A percentile compares a stretch with the other conserved stretches of the same genome.
Evolutionary conservation across 2,113 vertebrate genomes (phyloP).

Genomic region (Boleophthalmus pectinirostris): DNA sequence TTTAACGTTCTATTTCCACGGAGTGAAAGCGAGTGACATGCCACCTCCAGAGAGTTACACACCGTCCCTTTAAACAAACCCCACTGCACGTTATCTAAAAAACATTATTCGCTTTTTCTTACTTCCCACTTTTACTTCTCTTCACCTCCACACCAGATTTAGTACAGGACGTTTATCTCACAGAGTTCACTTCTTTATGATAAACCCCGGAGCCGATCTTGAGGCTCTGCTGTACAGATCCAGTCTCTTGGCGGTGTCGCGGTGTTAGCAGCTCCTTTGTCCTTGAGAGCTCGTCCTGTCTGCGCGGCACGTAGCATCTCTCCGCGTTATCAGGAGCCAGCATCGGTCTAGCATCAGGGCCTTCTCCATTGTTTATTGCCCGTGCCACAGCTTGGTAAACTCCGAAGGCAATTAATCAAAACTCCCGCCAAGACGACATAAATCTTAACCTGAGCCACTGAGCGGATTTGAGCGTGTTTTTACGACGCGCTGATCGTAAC

Average conservation of each 20-base stretch:
- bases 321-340: constrained; percentile 45
- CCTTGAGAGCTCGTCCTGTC: constrained; percentile 46
- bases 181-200: not conserved
- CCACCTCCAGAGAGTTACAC: no score
- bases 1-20: no score
- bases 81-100: no score
- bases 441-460: constrained; percentile 62
- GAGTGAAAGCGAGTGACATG: no score
- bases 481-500: constrained; percentile 43
- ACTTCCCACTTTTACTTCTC: no score
- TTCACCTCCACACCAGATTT: not conserved
- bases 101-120: no score
- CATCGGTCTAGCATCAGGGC: constrained; percentile 37
- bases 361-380: constrained; percentile 58
- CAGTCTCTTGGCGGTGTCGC: constrained; percentile 27
- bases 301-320: constrained; percentile 36
- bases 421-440: constrained; percentile 58
- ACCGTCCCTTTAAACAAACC: no score
- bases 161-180: not conserved
- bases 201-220: constrained; percentile 34
- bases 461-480: constrained; percentile 48
- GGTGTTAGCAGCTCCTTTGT: constrained; percentile 47
- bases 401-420: constrained; percentile 68
- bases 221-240: constrained; percentile 6
- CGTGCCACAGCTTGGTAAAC: constrained; percentile 35